phyloP scores from a whole-genome alignment of 2,113 vertebrate genomes.

The Austrofundulus limnaeus region DNA sequence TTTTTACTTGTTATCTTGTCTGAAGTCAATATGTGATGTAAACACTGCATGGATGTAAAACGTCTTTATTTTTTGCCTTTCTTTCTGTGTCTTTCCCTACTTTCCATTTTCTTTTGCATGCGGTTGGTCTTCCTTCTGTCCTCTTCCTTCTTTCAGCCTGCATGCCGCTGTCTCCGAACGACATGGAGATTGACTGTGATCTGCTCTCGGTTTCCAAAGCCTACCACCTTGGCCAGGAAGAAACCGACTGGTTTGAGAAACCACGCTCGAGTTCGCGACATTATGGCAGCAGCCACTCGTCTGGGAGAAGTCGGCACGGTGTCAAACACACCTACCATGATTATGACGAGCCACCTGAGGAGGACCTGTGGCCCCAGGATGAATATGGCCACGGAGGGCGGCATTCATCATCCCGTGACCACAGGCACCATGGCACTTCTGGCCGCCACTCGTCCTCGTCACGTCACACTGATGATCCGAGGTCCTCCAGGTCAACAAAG shows the following conservation, averaged over 20 bases:
- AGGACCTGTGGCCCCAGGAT: constrained; percentile 90
- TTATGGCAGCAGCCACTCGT: constrained; percentile 87
- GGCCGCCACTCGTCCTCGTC: constrained; percentile 84
- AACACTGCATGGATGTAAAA: constrained; percentile 72
- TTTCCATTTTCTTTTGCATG: constrained; percentile 72
- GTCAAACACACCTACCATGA: constrained; percentile 94
- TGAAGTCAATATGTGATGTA: constrained; percentile 39
- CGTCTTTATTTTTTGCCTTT: constrained; percentile 63
- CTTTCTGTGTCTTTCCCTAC: constrained; percentile 65
- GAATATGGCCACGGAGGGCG: constrained; percentile 86
- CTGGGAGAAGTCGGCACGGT: constrained; percentile 88
- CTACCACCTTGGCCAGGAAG: constrained; percentile 99
- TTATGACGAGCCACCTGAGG: constrained; percentile 92
- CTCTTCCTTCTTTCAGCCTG: constrained; percentile 79
- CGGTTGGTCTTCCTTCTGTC: constrained; percentile 66
- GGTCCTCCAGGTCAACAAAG: constrained; percentile 84
- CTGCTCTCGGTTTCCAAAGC: constrained; percentile 99
- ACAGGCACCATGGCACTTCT: constrained; percentile 88
- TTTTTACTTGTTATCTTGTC: constrained; percentile 46
- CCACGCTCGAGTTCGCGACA: constrained; percentile 92
- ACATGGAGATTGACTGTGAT: constrained; percentile 88
- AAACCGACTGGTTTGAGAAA: constrained; percentile 99
- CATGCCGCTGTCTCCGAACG: constrained; percentile 73
- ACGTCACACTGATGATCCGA: constrained; percentile 87
- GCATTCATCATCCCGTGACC: constrained; percentile 85